phyloP scores from a whole-genome alignment of 1,140 invertebrate species.

The Hestina assimilis region DNA sequence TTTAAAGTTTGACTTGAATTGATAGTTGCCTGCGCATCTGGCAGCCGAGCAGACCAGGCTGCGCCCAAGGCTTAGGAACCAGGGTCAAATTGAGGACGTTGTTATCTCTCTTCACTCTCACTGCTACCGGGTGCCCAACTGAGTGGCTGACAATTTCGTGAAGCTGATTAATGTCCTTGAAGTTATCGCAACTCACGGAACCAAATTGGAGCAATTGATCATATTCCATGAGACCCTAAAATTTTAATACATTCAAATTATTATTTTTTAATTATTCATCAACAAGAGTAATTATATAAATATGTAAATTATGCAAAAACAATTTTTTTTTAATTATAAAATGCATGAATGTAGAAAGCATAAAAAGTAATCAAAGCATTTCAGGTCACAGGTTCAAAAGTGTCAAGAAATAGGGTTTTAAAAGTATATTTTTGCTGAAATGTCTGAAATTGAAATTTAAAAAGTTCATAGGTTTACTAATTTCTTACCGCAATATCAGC shows the following conservation, averaged over 20 bases:
- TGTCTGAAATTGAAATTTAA: too few relatives aligned
- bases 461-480: too few relatives aligned
- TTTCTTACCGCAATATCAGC: conserved; percentile 88
- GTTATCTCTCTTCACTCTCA: conserved; percentile 81
- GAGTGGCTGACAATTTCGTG: conserved; percentile 86
- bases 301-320: too few relatives aligned
- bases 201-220: conserved; percentile 91
- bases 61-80: conserved; percentile 85
- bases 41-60: conserved; percentile 87
- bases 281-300: too few relatives aligned
- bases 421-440: too few relatives aligned
- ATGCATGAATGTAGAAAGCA: too few relatives aligned
- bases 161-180: conserved; percentile 83
- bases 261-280: background rate
- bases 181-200: conserved; percentile 87
- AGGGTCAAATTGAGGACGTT: conserved; percentile 78
- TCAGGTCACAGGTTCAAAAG: too few relatives aligned
- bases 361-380: too few relatives aligned
- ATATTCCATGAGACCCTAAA: conserved; percentile 86
- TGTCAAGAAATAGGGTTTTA: too few relatives aligned
- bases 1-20: too few relatives aligned
- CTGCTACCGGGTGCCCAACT: conserved; percentile 80
- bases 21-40: conserved; percentile 72
- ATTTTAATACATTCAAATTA: conserved; percentile 24
- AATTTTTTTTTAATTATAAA: too few relatives aligned